Base-by-base conservation (phyloP, 1,140 invertebrate species). In the Drosophila repletoides region DNA sequence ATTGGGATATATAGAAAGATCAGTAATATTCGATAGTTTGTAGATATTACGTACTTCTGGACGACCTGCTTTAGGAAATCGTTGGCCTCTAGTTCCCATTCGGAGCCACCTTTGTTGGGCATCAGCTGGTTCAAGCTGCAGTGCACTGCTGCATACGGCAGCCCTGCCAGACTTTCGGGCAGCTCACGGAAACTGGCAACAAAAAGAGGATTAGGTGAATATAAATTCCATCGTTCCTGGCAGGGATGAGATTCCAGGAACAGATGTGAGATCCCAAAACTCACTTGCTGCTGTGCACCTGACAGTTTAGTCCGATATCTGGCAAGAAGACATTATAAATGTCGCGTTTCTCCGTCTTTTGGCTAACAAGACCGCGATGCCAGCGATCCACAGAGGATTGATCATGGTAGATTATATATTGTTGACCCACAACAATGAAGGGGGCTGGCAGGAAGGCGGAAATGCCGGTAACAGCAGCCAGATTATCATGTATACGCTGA, bases 151-250 rank as follows among this genome's bases (percentile, higher is more conserved):
- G 69, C 63, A 55, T 70, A 86, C 0, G 81, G 75, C 2, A 86
- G 6, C 2, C 9, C 22, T 0, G 63, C 33, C 14, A 76, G 19
- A 19, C 12, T 5, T 0, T 59, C 9, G 3, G 74, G 64, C 29
- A 89, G 9, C 17, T 71, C 43, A 9, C 43, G 55, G n/a, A 88
- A 72, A 33, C 87, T 88, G 28, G n/a, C n/a, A n/a, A n/a, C n/a
- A n/a, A n/a, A 1, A 66, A 53, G 1, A 9, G 2, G n/a, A 7
- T 5, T 7, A 0, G 24, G 46, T 9, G 3, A 2, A 43, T 7
- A 12, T 15, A 2, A 17, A 45, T 6, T 28, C 15, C 4, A 10
- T 31, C n/a, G 6, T 12, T 29, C 2, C 6, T 5, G 24, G 3
- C 21, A 26, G 19, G 4, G 26, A 26, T 29, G n/a, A 17, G 22